A percentile compares a stretch with the other conserved stretches of the same genome.
These are phyloP conservation scores for Sepioteuthis lessoniana DNA, from an alignment of 2,888 invertebrate species.

Conservation along the genomic window DNA sequence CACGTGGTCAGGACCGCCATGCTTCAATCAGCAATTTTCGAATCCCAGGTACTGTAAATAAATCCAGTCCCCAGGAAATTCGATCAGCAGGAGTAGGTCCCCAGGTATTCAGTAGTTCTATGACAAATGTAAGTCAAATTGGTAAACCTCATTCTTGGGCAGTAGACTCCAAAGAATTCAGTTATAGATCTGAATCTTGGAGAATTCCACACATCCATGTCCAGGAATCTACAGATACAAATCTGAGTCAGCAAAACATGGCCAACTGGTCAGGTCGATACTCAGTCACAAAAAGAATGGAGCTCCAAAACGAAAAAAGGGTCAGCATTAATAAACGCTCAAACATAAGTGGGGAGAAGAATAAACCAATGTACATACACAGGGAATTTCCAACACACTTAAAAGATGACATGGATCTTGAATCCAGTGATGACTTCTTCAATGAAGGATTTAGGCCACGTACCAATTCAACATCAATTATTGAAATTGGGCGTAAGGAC, in stretches of 20 bases:
- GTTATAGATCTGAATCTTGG: constrained; percentile 2
- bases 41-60: background rate
- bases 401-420: background rate
- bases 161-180: background rate
- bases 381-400: background rate
- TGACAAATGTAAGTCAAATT: constrained; percentile 42
- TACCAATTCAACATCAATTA: constrained; percentile 41
- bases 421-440: constrained; percentile 23
- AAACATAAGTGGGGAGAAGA: background rate
- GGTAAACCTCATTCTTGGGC: constrained; percentile 34
- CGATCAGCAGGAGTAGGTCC: background rate
- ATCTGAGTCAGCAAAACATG: background rate
- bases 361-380: background rate
- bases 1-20: background rate
- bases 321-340: background rate
- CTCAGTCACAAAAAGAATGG: background rate
- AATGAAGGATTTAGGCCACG: constrained; percentile 40
- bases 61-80: background rate
- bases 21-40: background rate
- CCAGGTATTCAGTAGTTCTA: background rate
- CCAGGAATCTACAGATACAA: background rate
- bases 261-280: constrained; percentile 20
- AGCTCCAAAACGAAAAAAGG: background rate
- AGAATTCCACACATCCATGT: background rate
- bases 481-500: constrained; percentile 35